phyloP scores from a whole-genome alignment of 2,113 vertebrate species.

The Megaceryle torquata region DNA sequence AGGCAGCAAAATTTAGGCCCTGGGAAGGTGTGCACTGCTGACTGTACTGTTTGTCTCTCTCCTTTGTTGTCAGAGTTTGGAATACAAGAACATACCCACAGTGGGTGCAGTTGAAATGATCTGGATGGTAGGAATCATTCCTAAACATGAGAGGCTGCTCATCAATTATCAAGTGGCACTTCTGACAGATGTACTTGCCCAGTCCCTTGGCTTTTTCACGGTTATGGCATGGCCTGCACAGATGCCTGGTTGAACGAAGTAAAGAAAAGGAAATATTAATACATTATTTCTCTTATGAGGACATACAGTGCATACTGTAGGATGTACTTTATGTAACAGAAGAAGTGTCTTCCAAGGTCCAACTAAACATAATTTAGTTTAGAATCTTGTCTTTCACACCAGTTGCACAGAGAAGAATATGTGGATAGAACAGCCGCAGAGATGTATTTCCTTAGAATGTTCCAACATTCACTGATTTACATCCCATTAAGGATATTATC shows the following conservation, averaged over 20 bases:
- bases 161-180: constrained; percentile 78
- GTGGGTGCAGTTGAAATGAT: constrained; percentile 81
- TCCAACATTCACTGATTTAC: background rate
- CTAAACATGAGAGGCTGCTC: constrained; percentile 79
- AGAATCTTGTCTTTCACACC: background rate
- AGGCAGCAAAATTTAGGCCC: background rate
- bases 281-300: background rate
- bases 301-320: background rate
- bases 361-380: background rate
- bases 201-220: constrained; percentile 78
- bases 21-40: background rate
- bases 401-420: background rate
- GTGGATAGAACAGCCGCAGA: background rate
- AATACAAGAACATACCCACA: constrained; percentile 68
- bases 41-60: background rate
- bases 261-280: background rate
- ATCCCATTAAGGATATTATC: background rate
- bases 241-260: constrained; percentile 61
- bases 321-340: background rate
- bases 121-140: constrained; percentile 76
- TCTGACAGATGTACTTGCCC: constrained; percentile 79
- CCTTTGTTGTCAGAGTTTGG: background rate
- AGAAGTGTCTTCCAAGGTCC: background rate
- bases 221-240: constrained; percentile 79
- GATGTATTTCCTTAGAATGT: background rate